phyloP scores from a whole-genome alignment of 2,113 vertebrate genomes.

The Calidris pugnax region DNA sequence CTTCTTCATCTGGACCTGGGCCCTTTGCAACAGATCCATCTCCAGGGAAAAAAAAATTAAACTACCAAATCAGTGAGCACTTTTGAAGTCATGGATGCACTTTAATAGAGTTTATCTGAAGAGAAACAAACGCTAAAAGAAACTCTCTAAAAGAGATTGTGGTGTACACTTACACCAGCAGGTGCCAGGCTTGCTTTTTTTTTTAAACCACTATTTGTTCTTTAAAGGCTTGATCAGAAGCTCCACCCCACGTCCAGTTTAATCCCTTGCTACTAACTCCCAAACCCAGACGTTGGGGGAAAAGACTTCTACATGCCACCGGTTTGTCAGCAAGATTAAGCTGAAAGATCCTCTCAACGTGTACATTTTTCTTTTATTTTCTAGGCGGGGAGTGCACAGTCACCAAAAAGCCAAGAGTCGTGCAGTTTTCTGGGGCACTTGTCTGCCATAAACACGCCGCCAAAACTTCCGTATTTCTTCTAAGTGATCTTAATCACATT shows the following conservation, averaged over 20 bases:
- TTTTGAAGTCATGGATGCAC: neutral
- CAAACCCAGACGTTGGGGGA: neutral
- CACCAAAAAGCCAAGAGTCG: neutral
- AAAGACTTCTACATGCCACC: neutral
- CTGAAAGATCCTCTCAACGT: neutral
- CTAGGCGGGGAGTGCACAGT: neutral
- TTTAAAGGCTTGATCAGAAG: neutral
- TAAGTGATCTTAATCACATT: neutral
- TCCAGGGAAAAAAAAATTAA: neutral
- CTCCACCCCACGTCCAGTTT: neutral
- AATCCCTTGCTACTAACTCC: neutral
- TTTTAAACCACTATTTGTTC: neutral
- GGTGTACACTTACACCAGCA: neutral
- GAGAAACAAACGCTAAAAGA: neutral
- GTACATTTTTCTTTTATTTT: neutral
- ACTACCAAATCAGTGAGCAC: neutral
- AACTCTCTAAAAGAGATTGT: neutral
- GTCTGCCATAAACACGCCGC: neutral
- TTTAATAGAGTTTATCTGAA: neutral
- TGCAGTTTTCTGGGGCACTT: neutral
- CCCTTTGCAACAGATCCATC: neutral
- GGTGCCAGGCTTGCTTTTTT: slow-evolving; percentile 40
- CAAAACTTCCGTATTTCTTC: neutral
- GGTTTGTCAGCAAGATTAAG: neutral
- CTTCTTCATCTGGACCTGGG: neutral